These are phyloP conservation scores for Lucifuga dentata DNA, from an alignment of 2,113 vertebrate species.

Conservation along the genomic window DNA sequence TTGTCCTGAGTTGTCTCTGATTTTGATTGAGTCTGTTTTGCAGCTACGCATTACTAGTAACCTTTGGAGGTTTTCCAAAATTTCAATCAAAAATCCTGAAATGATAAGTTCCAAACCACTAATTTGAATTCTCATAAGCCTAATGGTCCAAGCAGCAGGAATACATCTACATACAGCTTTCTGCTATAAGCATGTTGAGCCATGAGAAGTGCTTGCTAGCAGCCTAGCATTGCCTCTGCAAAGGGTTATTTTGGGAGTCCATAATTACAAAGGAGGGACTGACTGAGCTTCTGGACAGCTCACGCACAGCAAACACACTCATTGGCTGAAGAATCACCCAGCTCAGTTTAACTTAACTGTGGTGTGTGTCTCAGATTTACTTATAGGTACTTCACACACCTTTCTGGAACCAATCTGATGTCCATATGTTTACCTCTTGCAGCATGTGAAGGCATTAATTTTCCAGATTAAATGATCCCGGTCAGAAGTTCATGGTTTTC, in stretches of 20 bases:
- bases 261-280: conserved; percentile 80
- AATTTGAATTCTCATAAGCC: conserved; percentile 3
- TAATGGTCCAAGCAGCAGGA: not conserved
- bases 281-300: conserved; percentile 55
- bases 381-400: conserved; percentile 4
- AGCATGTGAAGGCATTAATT: conserved; percentile 50
- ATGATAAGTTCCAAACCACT: not conserved
- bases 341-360: conserved; percentile 11
- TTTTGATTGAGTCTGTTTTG: not conserved
- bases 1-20: too few species aligned
- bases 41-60: not conserved
- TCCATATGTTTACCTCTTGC: not conserved
- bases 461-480: conserved; percentile 21
- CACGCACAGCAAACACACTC: conserved; percentile 53
- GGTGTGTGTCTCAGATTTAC: not conserved
- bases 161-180: conserved; percentile 11
- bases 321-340: conserved; percentile 26
- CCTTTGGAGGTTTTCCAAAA: conserved; percentile 10
- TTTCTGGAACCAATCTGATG: conserved; percentile 22
- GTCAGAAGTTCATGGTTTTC: conserved; percentile 32
- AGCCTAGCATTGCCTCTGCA: conserved; percentile 45
- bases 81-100: not conserved
- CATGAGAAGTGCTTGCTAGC: conserved; percentile 22
- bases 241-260: conserved; percentile 69
- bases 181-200: conserved; percentile 1